These are phyloP conservation scores for Dinoponera quadriceps DNA, from an alignment of 1,140 invertebrate species.

Conservation along the genomic window DNA sequence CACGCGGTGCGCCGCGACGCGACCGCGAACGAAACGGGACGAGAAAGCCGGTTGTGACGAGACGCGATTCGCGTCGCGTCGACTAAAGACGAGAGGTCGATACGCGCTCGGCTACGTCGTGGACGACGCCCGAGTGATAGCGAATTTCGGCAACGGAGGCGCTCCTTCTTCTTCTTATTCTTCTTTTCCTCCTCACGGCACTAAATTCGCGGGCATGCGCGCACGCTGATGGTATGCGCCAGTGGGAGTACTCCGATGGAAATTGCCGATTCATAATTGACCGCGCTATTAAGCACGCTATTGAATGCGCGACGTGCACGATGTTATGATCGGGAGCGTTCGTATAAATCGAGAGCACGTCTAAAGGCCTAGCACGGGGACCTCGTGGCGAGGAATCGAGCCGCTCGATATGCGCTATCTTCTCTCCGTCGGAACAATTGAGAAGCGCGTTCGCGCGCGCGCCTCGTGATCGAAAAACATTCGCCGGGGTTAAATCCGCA, in stretches of 20 bases:
- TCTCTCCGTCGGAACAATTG: neutral
- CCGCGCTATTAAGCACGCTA: neutral
- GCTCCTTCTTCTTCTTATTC: too few relatives aligned
- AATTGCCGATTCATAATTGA: conserved; percentile 17
- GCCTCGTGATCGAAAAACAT: conserved; percentile 5
- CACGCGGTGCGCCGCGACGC: conserved; percentile 5
- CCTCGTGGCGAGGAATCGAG: neutral
- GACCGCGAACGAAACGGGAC: conserved; percentile 8
- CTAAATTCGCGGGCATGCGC: conserved; percentile 6
- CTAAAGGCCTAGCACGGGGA: neutral
- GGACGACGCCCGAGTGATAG: too few relatives aligned
- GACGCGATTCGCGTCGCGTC: conserved; percentile 19
- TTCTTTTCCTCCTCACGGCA: neutral
- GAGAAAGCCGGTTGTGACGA: conserved; percentile 16
- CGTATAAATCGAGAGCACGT: neutral
- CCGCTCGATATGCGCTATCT: neutral
- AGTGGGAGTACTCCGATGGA: neutral
- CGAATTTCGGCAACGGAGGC: too few relatives aligned
- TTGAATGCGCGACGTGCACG: neutral
- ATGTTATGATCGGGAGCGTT: neutral
- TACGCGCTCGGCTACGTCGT: neutral
- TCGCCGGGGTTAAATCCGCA: conserved; percentile 31
- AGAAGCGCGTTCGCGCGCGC: neutral
- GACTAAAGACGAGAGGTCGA: conserved; percentile 42
- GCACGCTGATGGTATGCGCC: neutral